A percentile compares a stretch with the other conserved stretches of the same genome.
phyloP scores from a whole-genome alignment of 2,797 vertebrate species.

The Cottoperca gobio region DNA sequence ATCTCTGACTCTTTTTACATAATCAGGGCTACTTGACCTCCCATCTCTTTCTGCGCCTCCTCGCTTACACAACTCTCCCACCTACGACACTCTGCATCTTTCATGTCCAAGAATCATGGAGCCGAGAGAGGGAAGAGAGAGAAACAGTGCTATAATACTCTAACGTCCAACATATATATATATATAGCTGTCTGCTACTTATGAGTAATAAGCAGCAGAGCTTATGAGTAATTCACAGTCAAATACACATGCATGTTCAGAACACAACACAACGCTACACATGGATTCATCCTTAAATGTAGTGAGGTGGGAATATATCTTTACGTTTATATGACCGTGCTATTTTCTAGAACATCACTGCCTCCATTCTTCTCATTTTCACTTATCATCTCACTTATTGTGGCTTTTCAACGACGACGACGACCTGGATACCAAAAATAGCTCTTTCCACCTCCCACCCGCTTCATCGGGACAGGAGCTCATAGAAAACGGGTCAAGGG shows the following conservation, averaged over 20 bases:
- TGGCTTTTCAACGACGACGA: slow-evolving; percentile 49
- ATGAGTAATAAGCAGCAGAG: slow-evolving; percentile 59
- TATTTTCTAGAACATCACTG: neutral
- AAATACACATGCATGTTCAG: slow-evolving; percentile 48
- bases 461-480: slow-evolving; percentile 46
- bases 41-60: slow-evolving; percentile 73
- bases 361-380: neutral
- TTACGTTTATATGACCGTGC: neutral
- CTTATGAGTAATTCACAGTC: slow-evolving; percentile 64
- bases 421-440: slow-evolving; percentile 66
- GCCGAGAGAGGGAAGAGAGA: slow-evolving; percentile 41
- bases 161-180: slow-evolving; percentile 48
- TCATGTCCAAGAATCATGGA: slow-evolving; percentile 70
- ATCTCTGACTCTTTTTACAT: slow-evolving; percentile 75
- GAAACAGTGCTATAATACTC: slow-evolving; percentile 41
- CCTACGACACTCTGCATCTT: slow-evolving; percentile 76
- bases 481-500: slow-evolving; percentile 54
- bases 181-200: slow-evolving; percentile 57
- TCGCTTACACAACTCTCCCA: slow-evolving; percentile 82
- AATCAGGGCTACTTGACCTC: slow-evolving; percentile 76
- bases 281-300: slow-evolving; percentile 1
- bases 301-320: neutral
- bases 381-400: slow-evolving; percentile 37
- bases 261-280: slow-evolving; percentile 15
- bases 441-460: slow-evolving; percentile 30